These are phyloP conservation scores for Pogonomyrmex barbatus DNA, from an alignment of 1,140 invertebrate genomes.

Conservation along the genomic window DNA sequence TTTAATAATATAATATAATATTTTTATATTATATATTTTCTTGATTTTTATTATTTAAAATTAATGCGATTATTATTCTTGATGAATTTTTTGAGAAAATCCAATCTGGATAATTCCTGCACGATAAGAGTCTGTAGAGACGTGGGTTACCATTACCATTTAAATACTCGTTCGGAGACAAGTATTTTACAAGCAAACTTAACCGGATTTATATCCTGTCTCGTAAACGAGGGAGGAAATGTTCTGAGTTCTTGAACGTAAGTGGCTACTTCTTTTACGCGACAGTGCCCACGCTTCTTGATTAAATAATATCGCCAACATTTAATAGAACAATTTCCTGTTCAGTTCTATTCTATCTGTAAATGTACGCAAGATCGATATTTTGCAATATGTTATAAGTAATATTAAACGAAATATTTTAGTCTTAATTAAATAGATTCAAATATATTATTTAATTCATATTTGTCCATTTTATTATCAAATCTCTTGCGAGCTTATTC, in stretches of 20 bases:
- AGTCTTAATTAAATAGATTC: neutral
- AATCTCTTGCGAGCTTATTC: neutral
- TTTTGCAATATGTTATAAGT: neutral
- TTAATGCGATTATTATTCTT: neutral
- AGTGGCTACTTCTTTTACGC: slow-evolving; percentile 55
- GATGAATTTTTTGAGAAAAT: neutral
- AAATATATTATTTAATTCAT: neutral
- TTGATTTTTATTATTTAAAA: neutral
- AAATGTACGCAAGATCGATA: neutral
- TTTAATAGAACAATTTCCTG: slow-evolving; percentile 9
- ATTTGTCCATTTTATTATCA: slow-evolving; percentile 40
- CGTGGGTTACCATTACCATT: neutral
- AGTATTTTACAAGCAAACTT: neutral
- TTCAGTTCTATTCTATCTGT: too few species aligned
- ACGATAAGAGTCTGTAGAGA: neutral
- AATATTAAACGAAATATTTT: slow-evolving; percentile 13
- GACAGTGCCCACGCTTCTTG: slow-evolving; percentile 43
- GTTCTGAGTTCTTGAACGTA: slow-evolving; percentile 44
- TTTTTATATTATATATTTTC: neutral
- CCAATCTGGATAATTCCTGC: neutral
- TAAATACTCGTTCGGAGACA: slow-evolving; percentile 36
- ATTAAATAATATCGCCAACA: slow-evolving; percentile 62
- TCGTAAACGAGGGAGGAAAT: slow-evolving; percentile 63
- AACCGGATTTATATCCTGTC: slow-evolving; percentile 38
- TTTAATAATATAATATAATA: neutral